Conservation (phyloP, 2,113 vertebrate genomes). For the Pogonocichla stellata region DNA sequence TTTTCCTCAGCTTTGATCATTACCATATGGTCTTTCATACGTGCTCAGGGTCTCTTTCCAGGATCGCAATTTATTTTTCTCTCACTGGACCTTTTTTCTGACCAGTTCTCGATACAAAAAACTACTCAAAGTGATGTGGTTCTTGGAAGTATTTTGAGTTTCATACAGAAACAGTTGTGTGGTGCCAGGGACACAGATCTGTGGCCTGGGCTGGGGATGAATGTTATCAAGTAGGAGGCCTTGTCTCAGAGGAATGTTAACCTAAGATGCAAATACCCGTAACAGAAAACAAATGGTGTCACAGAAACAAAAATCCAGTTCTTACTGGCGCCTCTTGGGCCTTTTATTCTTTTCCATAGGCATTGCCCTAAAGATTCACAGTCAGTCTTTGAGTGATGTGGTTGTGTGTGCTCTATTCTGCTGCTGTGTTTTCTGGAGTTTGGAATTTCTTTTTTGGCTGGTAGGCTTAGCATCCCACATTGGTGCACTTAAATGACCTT, state of each 20-base stretch:
- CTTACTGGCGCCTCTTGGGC: not conserved
- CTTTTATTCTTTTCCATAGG: constrained; percentile 35
- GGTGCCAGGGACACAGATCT: constrained; percentile 6
- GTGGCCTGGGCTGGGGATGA: constrained; percentile 5
- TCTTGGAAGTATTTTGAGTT: constrained; percentile 24
- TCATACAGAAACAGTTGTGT: not conserved
- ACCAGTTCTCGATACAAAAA: not conserved
- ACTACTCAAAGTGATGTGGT: not conserved
- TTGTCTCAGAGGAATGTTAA: constrained; percentile 44
- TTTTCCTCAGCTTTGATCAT: constrained; percentile 48
- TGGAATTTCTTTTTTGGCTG: constrained; percentile 14
- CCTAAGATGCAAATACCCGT: not conserved
- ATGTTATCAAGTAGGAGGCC: constrained; percentile 24
- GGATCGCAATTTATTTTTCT: not conserved
- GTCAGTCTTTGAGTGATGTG: constrained; percentile 38
- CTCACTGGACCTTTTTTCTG: not conserved
- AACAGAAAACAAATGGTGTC: constrained; percentile 52
- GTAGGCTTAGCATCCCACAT: not conserved
- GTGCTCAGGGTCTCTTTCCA: constrained; percentile 2
- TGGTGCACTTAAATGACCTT: constrained; percentile 46
- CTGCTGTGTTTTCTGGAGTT: not conserved
- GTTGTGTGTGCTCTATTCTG: not conserved
- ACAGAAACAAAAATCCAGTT: constrained; percentile 41
- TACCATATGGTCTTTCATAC: constrained; percentile 38
- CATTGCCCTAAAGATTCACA: not conserved